A percentile compares a stretch with the other conserved stretches of the same genome.
Evolutionary conservation across 2,888 invertebrate species (phyloP).

Genomic region (Pyralis farinalis): DNA sequence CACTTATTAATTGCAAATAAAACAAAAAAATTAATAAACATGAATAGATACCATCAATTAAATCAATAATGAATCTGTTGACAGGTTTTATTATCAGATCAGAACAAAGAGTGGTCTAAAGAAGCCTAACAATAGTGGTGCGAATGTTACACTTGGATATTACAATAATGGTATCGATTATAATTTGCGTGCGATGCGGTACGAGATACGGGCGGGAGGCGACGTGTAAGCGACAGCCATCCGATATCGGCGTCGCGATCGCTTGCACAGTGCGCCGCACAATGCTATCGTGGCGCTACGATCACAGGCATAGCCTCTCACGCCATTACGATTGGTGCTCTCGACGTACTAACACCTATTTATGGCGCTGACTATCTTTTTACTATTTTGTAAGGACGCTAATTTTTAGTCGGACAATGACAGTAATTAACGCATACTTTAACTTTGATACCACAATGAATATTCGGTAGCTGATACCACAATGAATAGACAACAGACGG

Average conservation of each 20-base stretch:
- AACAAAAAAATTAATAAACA: too few relatives aligned
- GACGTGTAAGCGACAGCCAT: slow-evolving; percentile 76
- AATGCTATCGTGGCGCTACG: slow-evolving; percentile 74
- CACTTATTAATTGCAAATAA: too few relatives aligned
- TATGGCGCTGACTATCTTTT: slow-evolving; percentile 49
- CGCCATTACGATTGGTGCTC: slow-evolving; percentile 71
- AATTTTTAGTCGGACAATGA: slow-evolving; percentile 1
- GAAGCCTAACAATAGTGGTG: slow-evolving; percentile 70
- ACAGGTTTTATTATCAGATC: not conserved
- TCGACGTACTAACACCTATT: slow-evolving; percentile 55
- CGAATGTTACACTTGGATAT: slow-evolving; percentile 71
- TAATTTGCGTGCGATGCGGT: slow-evolving; percentile 79
- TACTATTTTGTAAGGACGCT: slow-evolving; percentile 46
- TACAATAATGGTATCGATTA: slow-evolving; percentile 81
- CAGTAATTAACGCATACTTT: not conserved
- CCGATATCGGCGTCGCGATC: slow-evolving; percentile 72
- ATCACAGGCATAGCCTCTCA: slow-evolving; percentile 71
- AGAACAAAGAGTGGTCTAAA: slow-evolving; percentile 46
- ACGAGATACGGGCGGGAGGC: slow-evolving; percentile 65
- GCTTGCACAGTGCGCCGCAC: slow-evolving; percentile 60
- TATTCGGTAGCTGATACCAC: too few relatives aligned
- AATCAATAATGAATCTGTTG: slow-evolving; percentile 2
- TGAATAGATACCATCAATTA: not conserved
- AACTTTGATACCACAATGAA: too few relatives aligned
- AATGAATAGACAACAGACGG: too few relatives aligned